Evolutionary conservation across 1,140 invertebrate species (phyloP), one percentile per base, ranked within the genome.

Genomic region (Chironomus tepperi): DNA sequence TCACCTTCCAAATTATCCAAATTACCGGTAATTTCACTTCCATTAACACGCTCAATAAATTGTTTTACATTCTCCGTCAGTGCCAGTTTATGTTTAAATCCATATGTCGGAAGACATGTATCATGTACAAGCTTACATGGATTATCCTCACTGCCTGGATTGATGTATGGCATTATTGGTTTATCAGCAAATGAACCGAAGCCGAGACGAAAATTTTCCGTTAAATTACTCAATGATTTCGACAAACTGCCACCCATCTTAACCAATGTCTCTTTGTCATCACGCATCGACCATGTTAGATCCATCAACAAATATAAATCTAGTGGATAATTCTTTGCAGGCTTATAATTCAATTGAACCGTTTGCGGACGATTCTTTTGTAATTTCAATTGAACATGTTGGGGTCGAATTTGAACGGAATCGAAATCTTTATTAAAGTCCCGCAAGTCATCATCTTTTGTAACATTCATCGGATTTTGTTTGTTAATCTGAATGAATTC

Each of bases 291-390:
- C 84, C 91, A 91, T 7, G 93, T 95, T 10, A 96, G 83, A 81
- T 97, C 95, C 91, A 96, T 95, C 43, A 97, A 82, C 79, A 94
- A 95, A 81, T 97, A 97, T 8, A 97, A 84, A 82, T 97, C 95
- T n/a, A 97, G 85, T 0, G 95, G 95, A 83, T 95, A 96, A 81
- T 96, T 92, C 79, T 85, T 89, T 57, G 88, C 88, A 15, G 87
- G 85, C 73, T 87, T 81, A 77, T 86, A 89, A 16, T 83, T 82
- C 76, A 89, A 83, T 75, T 83, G 81, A 18, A 89, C 78, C 72
- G 80, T 83, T 78, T 83, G 83, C 15, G 83, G 84, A 77, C 86
- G 83, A 77, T 80, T 78, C 76, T 83, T 83, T 76, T 87, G 81
- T 24, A 89, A 79, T 76, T 82, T 86, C 3, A 89, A 78, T 72